These are phyloP conservation scores for Urechis unicinctus DNA, from an alignment of 2,888 invertebrate species.

Conservation along the genomic window DNA sequence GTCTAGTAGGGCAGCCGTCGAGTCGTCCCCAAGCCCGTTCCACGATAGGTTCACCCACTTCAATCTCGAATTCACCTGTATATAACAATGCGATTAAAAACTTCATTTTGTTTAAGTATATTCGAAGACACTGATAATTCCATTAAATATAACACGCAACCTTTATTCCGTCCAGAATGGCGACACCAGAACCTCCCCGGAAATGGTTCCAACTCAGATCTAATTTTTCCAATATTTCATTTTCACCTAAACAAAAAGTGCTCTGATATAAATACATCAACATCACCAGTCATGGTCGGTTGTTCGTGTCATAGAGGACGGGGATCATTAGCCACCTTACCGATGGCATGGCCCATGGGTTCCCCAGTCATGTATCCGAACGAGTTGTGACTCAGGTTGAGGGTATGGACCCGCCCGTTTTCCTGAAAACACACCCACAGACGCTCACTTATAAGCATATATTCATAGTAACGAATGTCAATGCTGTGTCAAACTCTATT, in stretches of 20 bases:
- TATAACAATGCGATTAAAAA: conserved; percentile 5
- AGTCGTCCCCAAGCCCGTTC: conserved; percentile 54
- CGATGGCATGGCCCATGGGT: conserved; percentile 40
- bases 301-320: no score
- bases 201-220: conserved; percentile 43
- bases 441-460: no score
- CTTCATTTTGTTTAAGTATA: conserved; percentile 4
- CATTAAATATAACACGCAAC: background rate
- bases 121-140: conserved; percentile 1
- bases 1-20: conserved; percentile 26
- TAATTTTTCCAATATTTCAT: conserved; percentile 29
- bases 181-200: conserved; percentile 14
- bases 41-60: conserved; percentile 50
- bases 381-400: conserved; percentile 56
- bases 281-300: background rate
- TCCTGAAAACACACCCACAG: conserved; percentile 22
- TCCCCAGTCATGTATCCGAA: conserved; percentile 51
- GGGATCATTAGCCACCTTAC: no score
- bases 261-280: no score
- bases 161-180: background rate
- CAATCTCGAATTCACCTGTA: conserved; percentile 28
- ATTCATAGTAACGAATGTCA: no score
- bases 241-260: conserved; percentile 25
- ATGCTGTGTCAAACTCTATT: conserved; percentile 17
- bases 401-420: conserved; percentile 29